Percentiles rank a stretch among this genome's conserved stretches.
Evolutionary conservation across 2,113 vertebrate species (phyloP).

Genomic region (Chionis minor): DNA sequence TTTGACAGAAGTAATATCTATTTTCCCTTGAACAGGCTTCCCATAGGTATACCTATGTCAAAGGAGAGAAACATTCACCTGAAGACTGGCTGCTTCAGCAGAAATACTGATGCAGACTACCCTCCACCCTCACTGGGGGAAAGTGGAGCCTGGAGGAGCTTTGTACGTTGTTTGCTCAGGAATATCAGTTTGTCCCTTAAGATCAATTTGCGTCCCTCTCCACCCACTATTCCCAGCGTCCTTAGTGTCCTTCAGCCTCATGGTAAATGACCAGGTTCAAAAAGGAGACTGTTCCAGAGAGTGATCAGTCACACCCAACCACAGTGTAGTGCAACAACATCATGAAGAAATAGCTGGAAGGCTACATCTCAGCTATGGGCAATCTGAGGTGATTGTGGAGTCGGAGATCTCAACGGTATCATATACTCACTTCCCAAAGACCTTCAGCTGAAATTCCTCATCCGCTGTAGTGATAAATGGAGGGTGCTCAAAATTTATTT

Average conservation of each 20-base stretch:
- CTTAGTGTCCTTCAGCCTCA: not conserved
- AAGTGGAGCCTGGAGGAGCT: not conserved
- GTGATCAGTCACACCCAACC: not conserved
- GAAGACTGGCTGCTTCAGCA: not conserved
- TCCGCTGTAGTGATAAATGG: not conserved
- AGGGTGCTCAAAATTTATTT: not conserved
- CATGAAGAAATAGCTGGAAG: not conserved
- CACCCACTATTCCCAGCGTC: not conserved
- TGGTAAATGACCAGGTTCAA: not conserved
- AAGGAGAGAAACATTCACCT: not conserved
- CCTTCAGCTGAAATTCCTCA: slow-evolving; percentile 9
- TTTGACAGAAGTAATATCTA: not conserved
- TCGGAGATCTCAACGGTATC: not conserved
- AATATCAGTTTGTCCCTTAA: not conserved
- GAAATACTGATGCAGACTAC: not conserved
- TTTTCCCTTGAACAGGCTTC: slow-evolving; percentile 45
- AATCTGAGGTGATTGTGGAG: not conserved
- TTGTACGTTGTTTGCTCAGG: not conserved
- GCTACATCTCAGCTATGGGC: not conserved
- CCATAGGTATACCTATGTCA: slow-evolving; percentile 66
- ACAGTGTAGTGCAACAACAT: not conserved
- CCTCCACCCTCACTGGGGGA: not conserved
- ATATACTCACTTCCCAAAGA: slow-evolving; percentile 35
- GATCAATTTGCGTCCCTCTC: not conserved
- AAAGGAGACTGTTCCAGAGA: not conserved